Conservation (phyloP, 2,888 invertebrate species). For the Hyppa rectilinea region DNA sequence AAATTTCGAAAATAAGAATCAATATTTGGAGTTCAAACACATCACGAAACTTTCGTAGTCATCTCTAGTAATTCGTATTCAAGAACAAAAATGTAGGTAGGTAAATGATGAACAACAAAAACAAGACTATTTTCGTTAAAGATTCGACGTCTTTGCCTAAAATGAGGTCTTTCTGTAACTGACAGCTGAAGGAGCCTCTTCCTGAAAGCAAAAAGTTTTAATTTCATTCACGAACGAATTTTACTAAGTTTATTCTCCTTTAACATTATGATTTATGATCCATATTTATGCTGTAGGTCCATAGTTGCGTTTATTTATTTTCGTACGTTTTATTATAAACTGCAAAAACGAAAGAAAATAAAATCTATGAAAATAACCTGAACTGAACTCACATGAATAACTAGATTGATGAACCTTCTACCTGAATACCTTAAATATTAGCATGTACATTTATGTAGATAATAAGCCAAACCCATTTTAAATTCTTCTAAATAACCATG, state of each 20-base stretch:
- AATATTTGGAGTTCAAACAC: no score
- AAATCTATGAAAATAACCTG: background rate
- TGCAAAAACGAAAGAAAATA: background rate
- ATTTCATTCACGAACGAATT: constrained; percentile 3
- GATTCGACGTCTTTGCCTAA: background rate
- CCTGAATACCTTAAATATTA: background rate
- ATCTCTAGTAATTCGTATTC: background rate
- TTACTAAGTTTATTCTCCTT: background rate
- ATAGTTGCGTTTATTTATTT: background rate
- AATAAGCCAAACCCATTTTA: constrained; percentile 54
- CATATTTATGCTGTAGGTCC: background rate
- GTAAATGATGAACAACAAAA: constrained; percentile 2
- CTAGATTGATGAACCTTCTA: background rate
- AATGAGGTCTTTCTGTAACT: constrained; percentile 19
- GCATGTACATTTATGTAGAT: background rate
- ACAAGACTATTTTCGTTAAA: background rate
- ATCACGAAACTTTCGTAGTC: background rate
- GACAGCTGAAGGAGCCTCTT: constrained; percentile 24
- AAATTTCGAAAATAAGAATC: no score
- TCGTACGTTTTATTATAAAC: background rate
- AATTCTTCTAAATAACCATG: constrained; percentile 65
- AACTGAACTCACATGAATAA: background rate
- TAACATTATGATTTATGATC: background rate
- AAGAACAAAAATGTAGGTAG: constrained; percentile 11
- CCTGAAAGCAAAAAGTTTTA: constrained; percentile 26